A percentile compares a stretch with the other conserved stretches of the same genome.
These are phyloP conservation scores for Notolabrus celidotus DNA, from an alignment of 2,797 vertebrate genomes.

Conservation along the genomic window DNA sequence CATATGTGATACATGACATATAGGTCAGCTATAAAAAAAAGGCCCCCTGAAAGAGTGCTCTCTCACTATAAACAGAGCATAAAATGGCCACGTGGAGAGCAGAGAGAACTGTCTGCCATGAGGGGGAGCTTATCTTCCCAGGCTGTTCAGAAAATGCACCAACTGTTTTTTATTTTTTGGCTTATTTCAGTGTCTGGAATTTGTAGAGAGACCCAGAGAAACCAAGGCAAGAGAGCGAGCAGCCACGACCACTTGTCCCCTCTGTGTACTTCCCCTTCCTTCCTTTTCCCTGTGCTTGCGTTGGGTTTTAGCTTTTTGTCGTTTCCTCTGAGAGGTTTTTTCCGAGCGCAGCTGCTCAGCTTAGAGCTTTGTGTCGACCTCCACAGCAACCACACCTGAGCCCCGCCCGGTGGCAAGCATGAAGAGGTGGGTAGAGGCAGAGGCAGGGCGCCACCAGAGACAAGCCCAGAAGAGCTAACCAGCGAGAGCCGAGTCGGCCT, in stretches of 20 bases:
- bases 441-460: slow-evolving; percentile 97
- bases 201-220: slow-evolving; percentile 75
- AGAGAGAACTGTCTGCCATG: slow-evolving; percentile 82
- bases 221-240: slow-evolving; percentile 69
- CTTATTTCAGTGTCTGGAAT: slow-evolving; percentile 83
- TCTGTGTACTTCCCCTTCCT: slow-evolving; percentile 59
- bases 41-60: slow-evolving; percentile 77
- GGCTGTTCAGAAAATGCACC: slow-evolving; percentile 79
- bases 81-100: slow-evolving; percentile 80
- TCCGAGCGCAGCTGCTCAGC: slow-evolving; percentile 79
- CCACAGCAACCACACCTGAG: slow-evolving; percentile 95
- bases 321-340: slow-evolving; percentile 29
- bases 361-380: slow-evolving; percentile 94
- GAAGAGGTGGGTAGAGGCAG: slow-evolving; percentile 97
- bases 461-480: slow-evolving; percentile 96
- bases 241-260: slow-evolving; percentile 53
- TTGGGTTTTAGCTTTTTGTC: slow-evolving; percentile 62
- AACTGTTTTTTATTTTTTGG: slow-evolving; percentile 72
- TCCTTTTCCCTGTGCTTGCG: slow-evolving; percentile 75
- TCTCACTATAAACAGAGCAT: slow-evolving; percentile 75
- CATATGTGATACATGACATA: slow-evolving; percentile 86
- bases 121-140: slow-evolving; percentile 84
- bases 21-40: slow-evolving; percentile 84
- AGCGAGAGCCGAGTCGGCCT: slow-evolving; percentile 94
- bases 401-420: slow-evolving; percentile 94